These are phyloP conservation scores for Castor canadensis DNA, from an alignment of 2,113 vertebrate genomes.

Conservation along the genomic window DNA sequence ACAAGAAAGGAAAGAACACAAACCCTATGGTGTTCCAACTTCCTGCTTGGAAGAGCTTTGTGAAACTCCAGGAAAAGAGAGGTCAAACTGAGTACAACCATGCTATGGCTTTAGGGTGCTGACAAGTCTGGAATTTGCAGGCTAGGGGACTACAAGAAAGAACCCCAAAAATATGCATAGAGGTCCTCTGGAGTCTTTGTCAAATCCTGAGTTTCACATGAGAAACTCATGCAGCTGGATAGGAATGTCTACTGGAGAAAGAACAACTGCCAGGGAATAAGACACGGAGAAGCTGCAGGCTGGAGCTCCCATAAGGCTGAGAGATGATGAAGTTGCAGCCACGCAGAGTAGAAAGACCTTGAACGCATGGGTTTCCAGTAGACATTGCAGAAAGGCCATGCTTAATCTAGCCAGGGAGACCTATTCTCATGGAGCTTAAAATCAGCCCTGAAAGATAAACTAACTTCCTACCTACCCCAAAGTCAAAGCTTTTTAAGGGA, in stretches of 20 bases:
- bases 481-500: background rate
- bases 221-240: background rate
- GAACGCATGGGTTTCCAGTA: background rate
- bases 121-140: background rate
- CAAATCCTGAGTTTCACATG: background rate
- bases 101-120: background rate
- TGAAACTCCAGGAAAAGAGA: background rate
- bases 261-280: background rate
- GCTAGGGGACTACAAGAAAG: background rate
- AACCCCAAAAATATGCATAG: background rate
- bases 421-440: background rate
- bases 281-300: background rate
- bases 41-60: background rate
- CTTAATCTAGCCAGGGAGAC: background rate
- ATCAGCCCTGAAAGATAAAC: constrained; percentile 24
- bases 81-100: background rate
- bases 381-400: background rate
- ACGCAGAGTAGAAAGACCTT: background rate
- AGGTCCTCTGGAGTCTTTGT: background rate
- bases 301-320: background rate
- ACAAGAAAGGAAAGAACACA: background rate
- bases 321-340: background rate
- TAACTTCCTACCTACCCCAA: background rate
- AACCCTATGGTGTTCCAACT: background rate
- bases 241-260: background rate